phyloP scores from a whole-genome alignment of 2,888 invertebrate species.

The Cryptosula pallasiana region DNA sequence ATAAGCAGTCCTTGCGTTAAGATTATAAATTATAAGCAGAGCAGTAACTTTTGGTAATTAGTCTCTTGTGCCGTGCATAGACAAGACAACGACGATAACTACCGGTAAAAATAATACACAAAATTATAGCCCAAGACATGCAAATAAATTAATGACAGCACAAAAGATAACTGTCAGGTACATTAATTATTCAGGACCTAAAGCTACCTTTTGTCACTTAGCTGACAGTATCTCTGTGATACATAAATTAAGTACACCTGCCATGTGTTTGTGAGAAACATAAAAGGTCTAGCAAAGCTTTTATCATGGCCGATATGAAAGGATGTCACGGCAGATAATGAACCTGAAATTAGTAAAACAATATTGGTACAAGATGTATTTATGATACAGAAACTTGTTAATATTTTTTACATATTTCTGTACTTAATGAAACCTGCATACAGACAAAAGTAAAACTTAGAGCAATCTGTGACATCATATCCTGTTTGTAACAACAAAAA shows the following conservation, averaged over 20 bases:
- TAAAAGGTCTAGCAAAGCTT: not conserved
- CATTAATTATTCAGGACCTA: no score
- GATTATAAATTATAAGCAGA: not conserved
- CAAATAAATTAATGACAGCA: no score
- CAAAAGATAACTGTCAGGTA: no score
- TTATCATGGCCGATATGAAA: conserved; percentile 1
- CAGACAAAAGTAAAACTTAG: not conserved
- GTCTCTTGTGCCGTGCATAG: conserved; percentile 4
- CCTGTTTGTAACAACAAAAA: no score
- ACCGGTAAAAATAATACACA: not conserved
- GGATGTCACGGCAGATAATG: not conserved
- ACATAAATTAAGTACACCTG: conserved; percentile 19
- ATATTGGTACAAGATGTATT: not conserved
- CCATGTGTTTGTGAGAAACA: not conserved
- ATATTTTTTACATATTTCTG: conserved; percentile 13
- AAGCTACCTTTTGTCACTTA: conserved; percentile 21
- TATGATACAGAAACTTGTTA: not conserved
- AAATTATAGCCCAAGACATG: no score
- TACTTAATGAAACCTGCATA: not conserved
- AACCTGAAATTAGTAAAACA: not conserved
- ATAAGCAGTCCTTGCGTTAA: no score
- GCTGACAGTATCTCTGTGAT: not conserved
- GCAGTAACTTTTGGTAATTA: conserved; percentile 4
- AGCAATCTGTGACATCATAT: no score
- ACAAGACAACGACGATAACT: not conserved